phyloP scores from a whole-genome alignment of 2,797 vertebrate species.

The Nannoperca australis region DNA sequence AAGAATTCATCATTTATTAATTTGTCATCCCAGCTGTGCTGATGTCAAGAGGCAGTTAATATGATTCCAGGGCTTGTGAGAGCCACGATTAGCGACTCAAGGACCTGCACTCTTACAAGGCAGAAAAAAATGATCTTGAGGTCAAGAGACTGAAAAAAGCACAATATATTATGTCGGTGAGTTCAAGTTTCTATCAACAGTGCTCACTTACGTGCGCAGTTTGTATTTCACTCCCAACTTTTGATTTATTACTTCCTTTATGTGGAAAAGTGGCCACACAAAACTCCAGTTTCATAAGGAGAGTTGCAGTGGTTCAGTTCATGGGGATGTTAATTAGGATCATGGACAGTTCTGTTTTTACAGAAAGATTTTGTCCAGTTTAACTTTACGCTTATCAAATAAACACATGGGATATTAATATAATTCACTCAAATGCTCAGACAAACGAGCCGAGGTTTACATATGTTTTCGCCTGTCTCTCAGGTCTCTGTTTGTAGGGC shows the following conservation, averaged over 20 bases:
- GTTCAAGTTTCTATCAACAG: background rate
- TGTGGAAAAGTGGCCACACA: background rate
- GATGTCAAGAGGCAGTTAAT: conserved; percentile 15
- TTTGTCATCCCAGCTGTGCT: conserved; percentile 1
- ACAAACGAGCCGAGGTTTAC: conserved; percentile 41
- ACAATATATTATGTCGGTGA: background rate
- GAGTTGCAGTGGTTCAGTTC: background rate
- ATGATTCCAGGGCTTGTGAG: background rate
- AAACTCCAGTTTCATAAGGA: background rate
- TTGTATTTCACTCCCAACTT: conserved; percentile 8
- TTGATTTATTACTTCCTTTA: background rate
- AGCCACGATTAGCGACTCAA: background rate
- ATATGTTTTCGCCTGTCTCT: background rate
- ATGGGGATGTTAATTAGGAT: conserved; percentile 3
- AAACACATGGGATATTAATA: conserved; percentile 11
- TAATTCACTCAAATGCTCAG: conserved; percentile 16
- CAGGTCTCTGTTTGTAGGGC: conserved; percentile 1
- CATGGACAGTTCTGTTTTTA: conserved; percentile 9
- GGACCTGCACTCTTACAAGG: background rate
- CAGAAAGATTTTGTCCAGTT: conserved; percentile 1
- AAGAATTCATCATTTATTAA: conserved; percentile 9
- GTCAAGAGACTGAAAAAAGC: background rate
- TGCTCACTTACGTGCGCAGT: background rate
- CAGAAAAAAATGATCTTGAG: background rate
- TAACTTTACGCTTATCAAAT: conserved; percentile 29